Evolutionary conservation across 2,797 vertebrate genomes (phyloP).

Genomic region (Cossypha dichroa): DNA sequence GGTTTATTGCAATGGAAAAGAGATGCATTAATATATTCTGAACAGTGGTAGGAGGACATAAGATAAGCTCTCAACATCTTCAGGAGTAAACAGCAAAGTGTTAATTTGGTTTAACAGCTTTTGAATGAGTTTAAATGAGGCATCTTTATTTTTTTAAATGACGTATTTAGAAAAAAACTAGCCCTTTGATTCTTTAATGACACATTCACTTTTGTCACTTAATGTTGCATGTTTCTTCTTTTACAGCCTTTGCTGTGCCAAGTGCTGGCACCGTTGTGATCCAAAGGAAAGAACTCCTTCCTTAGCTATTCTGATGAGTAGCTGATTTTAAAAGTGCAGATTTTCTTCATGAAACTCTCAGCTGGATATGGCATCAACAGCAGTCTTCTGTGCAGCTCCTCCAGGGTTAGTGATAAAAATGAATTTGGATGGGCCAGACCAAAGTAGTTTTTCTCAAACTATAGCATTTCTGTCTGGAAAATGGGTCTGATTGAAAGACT

Average conservation of each 20-base stretch:
- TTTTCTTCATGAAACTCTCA: background rate
- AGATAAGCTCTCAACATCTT: constrained; percentile 6
- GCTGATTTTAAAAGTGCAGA: background rate
- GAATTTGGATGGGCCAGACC: background rate
- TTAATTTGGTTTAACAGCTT: constrained; percentile 45
- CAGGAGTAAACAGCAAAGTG: constrained; percentile 22
- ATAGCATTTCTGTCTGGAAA: background rate
- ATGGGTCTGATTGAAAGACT: background rate
- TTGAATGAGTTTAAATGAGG: constrained; percentile 2
- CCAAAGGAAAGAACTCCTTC: background rate
- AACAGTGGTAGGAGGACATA: constrained; percentile 7
- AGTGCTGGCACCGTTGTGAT: background rate
- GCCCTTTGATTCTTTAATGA: background rate
- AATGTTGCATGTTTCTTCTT: background rate
- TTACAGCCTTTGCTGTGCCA: background rate
- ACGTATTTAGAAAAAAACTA: background rate
- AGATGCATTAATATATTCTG: background rate
- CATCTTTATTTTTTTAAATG: background rate
- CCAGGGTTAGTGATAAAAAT: background rate
- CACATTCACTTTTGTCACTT: constrained; percentile 20
- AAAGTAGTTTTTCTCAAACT: background rate
- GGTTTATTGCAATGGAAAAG: background rate
- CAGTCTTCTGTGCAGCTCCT: background rate
- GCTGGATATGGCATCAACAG: background rate
- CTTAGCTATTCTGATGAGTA: background rate